Percentiles rank a stretch among this genome's conserved stretches.
phyloP scores from a whole-genome alignment of 2,797 vertebrate genomes.

The Urophycis tenuis region DNA sequence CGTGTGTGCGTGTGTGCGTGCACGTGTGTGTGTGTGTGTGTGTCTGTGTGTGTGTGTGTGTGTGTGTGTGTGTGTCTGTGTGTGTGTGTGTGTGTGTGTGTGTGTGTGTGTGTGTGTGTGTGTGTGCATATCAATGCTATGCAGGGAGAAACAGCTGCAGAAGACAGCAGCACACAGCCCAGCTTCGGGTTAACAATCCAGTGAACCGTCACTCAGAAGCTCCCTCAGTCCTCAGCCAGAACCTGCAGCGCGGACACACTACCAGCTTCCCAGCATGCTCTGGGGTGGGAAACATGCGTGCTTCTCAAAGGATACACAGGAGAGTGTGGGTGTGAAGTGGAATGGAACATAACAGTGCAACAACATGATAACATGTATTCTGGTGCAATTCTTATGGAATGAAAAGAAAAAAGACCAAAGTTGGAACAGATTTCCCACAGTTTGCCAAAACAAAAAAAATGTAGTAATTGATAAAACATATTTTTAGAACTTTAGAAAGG shows the following conservation, averaged over 20 bases:
- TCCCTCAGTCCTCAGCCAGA: background rate
- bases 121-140: background rate
- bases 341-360: too few species aligned
- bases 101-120: background rate
- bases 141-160: background rate
- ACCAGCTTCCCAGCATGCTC: background rate
- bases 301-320: background rate
- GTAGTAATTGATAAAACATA: background rate
- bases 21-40: too few species aligned
- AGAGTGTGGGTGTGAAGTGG: background rate
- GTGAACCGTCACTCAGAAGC: background rate
- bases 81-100: background rate
- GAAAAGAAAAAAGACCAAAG: background rate
- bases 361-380: too few species aligned
- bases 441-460: background rate
- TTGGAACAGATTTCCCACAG: background rate
- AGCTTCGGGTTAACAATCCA: background rate
- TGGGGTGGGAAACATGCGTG: background rate
- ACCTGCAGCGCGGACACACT: background rate
- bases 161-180: background rate
- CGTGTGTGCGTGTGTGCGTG: too few species aligned
- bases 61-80: background rate
- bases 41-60: background rate
- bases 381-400: background rate
- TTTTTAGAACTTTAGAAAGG: background rate